These are phyloP conservation scores for Eretmocerus hayati DNA, from an alignment of 2,888 invertebrate species.

Conservation along the genomic window DNA sequence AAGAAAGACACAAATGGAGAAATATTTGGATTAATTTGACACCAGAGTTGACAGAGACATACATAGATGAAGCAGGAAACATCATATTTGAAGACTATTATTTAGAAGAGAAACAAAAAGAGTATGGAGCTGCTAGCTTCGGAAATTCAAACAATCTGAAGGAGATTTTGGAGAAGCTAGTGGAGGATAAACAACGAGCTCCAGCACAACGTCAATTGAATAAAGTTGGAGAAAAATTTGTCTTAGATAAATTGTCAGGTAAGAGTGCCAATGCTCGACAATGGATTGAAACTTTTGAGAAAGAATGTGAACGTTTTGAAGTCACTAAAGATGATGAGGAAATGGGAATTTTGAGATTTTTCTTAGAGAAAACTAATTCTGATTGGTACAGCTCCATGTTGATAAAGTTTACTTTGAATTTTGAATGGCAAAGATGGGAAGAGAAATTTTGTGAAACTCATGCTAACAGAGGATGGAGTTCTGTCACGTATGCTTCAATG, in stretches of 20 bases:
- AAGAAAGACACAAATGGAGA: conserved; percentile 22
- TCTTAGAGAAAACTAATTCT: conserved; percentile 23
- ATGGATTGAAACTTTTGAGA: too few species aligned
- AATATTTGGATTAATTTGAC: conserved; percentile 24
- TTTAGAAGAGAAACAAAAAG: conserved; percentile 16
- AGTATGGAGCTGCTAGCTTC: too few species aligned
- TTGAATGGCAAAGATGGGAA: conserved; percentile 18
- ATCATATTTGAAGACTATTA: conserved; percentile 17
- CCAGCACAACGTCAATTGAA: conserved; percentile 24
- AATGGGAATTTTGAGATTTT: conserved; percentile 26
- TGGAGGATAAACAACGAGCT: conserved; percentile 2
- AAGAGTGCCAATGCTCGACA: conserved; percentile 24
- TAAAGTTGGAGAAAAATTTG: conserved; percentile 23
- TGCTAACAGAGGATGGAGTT: conserved; percentile 13
- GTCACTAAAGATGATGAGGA: conserved; percentile 22
- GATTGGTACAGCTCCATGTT: too few species aligned
- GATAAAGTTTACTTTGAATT: too few species aligned
- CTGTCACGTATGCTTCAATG: conserved; percentile 14
- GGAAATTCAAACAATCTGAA: too few species aligned
- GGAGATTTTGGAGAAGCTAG: conserved; percentile 9
- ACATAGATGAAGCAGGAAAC: conserved; percentile 25
- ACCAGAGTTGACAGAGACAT: conserved; percentile 15
- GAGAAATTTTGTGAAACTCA: conserved; percentile 18
- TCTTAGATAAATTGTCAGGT: conserved; percentile 25
- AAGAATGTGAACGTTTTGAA: too few species aligned